Conservation (phyloP, 2,113 vertebrate species). For the Eolophus roseicapilla region DNA sequence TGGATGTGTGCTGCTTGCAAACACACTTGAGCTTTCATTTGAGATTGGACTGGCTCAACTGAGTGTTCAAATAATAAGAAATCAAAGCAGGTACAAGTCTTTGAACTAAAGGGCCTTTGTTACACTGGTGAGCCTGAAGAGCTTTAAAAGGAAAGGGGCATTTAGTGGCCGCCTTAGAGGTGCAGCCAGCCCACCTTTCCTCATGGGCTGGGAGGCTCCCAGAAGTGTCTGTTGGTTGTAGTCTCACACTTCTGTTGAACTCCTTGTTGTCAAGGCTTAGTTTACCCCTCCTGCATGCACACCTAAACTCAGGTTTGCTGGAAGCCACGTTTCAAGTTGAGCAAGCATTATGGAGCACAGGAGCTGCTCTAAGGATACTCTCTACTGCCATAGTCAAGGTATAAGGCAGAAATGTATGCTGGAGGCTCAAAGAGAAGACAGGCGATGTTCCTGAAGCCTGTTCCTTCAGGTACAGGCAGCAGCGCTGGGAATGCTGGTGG, state of each 20-base stretch:
- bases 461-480: background rate
- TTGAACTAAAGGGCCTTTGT: background rate
- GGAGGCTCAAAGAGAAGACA: background rate
- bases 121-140: background rate
- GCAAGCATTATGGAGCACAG: background rate
- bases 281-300: fast-evolving
- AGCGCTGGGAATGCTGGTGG: background rate
- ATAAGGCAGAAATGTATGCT: background rate
- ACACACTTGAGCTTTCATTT: background rate
- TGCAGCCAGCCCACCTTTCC: background rate
- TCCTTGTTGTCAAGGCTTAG: background rate
- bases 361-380: background rate
- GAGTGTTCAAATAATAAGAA: background rate
- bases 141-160: background rate
- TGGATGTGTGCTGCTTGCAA: background rate
- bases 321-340: fast-evolving
- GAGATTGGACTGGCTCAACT: background rate
- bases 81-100: background rate
- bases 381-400: background rate
- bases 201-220: background rate
- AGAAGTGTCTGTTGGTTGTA: background rate
- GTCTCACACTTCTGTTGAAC: no score
- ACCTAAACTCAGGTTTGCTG: background rate
- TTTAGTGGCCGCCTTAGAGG: background rate
- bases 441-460: background rate